phyloP scores from a whole-genome alignment of 1,140 invertebrate genomes.

The Cotesia glomerata region DNA sequence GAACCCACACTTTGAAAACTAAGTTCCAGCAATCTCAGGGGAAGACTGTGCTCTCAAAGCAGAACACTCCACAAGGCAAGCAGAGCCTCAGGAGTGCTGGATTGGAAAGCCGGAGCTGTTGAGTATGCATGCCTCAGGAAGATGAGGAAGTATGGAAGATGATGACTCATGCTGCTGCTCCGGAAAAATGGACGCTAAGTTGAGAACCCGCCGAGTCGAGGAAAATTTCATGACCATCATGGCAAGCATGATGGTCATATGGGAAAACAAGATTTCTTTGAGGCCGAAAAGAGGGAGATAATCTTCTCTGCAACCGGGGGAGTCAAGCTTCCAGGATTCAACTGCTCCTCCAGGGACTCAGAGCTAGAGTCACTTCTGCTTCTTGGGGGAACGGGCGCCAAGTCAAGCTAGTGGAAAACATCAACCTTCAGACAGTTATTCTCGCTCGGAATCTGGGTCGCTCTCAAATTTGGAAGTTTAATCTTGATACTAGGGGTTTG shows the following conservation, averaged over 20 bases:
- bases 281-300: conserved; percentile 55
- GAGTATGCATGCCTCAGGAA: conserved; percentile 55
- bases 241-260: conserved; percentile 49
- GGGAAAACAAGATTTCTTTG: conserved; percentile 50
- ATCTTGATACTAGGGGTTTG: conserved; percentile 47
- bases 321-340: conserved; percentile 68
- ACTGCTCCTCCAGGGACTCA: conserved; percentile 72
- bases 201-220: neutral
- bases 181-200: conserved; percentile 10
- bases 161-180: conserved; percentile 17
- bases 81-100: conserved; percentile 21
- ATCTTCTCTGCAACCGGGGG: conserved; percentile 69
- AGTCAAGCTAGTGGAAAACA: conserved; percentile 66
- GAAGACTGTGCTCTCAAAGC: conserved; percentile 38
- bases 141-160: conserved; percentile 53
- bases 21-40: conserved; percentile 39
- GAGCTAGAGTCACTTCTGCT: conserved; percentile 70
- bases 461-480: conserved; percentile 34
- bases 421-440: conserved; percentile 70
- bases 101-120: conserved; percentile 40
- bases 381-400: conserved; percentile 67
- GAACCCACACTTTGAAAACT: conserved; percentile 64
- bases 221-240: conserved; percentile 24
- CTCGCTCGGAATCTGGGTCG: conserved; percentile 56
- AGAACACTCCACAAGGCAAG: conserved; percentile 16